Percentiles rank a stretch among this genome's conserved stretches.
These are phyloP conservation scores for Macaca nemestrina DNA, from an alignment of 2,113 vertebrate genomes.

Conservation along the genomic window DNA sequence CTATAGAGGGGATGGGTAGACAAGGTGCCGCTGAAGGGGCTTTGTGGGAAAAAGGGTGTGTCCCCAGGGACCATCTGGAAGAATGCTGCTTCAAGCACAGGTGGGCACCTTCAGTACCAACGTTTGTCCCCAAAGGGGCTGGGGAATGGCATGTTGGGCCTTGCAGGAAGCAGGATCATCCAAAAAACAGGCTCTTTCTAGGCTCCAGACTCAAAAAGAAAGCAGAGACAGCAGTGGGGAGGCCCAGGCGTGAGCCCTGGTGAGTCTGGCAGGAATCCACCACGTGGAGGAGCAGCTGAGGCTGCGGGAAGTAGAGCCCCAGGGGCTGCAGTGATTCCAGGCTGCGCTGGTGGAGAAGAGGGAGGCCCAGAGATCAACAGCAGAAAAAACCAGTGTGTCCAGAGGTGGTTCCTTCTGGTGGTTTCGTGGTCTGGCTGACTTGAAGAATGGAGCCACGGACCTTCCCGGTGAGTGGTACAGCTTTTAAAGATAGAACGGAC, in stretches of 20 bases:
- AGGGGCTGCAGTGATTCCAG: too few species aligned
- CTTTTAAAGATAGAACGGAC: too few species aligned
- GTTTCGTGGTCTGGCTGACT: too few species aligned
- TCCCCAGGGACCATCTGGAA: not conserved
- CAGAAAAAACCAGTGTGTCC: too few species aligned
- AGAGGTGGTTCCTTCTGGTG: too few species aligned
- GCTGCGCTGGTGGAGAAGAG: too few species aligned
- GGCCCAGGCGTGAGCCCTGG: not conserved
- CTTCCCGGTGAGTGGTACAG: too few species aligned
- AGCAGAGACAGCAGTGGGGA: not conserved
- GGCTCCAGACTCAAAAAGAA: not conserved
- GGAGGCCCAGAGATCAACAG: not conserved
- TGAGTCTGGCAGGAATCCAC: not conserved
- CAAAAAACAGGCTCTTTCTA: not conserved
- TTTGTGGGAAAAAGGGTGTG: not conserved
- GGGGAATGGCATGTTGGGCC: not conserved
- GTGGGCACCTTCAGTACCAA: too few species aligned
- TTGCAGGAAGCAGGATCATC: not conserved
- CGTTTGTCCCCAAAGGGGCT: fast-evolving
- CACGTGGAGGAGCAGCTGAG: too few species aligned
- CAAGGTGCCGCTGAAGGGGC: too few species aligned
- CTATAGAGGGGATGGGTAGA: not conserved
- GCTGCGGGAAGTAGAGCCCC: too few species aligned
- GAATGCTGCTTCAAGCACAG: not conserved
- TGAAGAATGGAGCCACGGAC: too few species aligned